A percentile compares a stretch with the other conserved stretches of the same genome.
These are phyloP conservation scores for Rana temporaria DNA, from an alignment of 2,113 vertebrate species.

Conservation along the genomic window DNA sequence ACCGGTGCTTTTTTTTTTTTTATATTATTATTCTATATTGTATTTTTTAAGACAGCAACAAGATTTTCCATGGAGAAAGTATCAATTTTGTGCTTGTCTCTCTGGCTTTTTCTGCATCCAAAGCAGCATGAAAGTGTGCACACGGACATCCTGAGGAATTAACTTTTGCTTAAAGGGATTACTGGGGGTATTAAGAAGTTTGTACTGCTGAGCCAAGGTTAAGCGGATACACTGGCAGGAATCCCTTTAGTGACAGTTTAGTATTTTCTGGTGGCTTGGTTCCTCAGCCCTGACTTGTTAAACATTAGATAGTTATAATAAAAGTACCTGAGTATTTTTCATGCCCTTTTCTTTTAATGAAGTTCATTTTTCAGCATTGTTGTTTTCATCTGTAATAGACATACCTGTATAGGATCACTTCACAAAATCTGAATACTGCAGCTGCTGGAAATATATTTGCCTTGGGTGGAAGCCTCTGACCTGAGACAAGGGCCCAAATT, in stretches of 20 bases:
- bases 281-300: not conserved
- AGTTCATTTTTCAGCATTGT: too few relatives aligned
- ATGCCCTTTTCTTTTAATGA: too few relatives aligned
- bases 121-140: constrained; percentile 26
- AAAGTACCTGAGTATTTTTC: not conserved
- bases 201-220: constrained; percentile 28
- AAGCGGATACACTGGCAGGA: constrained; percentile 1
- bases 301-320: constrained; percentile 10
- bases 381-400: too few relatives aligned
- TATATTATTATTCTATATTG: too few relatives aligned
- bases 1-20: too few relatives aligned
- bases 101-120: constrained; percentile 1
- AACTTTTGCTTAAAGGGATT: constrained; percentile 40
- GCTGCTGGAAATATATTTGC: too few relatives aligned
- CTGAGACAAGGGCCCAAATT: too few relatives aligned
- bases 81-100: constrained; percentile 4
- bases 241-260: constrained; percentile 36
- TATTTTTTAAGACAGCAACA: too few relatives aligned
- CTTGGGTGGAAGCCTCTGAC: too few relatives aligned
- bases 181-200: constrained; percentile 31
- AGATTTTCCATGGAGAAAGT: constrained; percentile 6
- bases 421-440: too few relatives aligned
- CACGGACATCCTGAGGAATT: constrained; percentile 7
- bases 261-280: constrained; percentile 20
- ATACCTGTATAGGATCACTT: too few relatives aligned